Conservation (phyloP, 2,888 invertebrate species). For the Ochropleura plecta region DNA sequence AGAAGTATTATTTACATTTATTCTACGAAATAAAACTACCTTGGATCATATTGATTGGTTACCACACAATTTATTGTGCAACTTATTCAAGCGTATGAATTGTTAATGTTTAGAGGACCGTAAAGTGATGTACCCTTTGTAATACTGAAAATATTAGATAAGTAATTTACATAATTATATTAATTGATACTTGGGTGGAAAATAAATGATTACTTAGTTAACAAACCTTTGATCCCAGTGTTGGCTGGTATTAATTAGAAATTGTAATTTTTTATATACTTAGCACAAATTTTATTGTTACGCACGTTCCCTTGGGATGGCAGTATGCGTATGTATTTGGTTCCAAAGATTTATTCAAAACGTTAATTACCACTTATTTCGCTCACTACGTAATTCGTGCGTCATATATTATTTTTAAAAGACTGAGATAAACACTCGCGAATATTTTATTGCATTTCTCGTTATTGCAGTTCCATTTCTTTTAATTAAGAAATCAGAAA, state of each 20-base stretch:
- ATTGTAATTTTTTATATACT: slow-evolving; percentile 57
- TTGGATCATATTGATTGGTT: slow-evolving; percentile 64
- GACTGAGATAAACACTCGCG: slow-evolving; percentile 64
- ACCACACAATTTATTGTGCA: slow-evolving; percentile 58
- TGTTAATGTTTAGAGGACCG: slow-evolving; percentile 54
- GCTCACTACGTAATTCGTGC: slow-evolving; percentile 37
- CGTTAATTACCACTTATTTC: slow-evolving; percentile 52
- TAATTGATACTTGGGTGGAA: slow-evolving; percentile 36
- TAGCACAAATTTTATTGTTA: slow-evolving; percentile 62
- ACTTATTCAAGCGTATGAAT: slow-evolving; percentile 57
- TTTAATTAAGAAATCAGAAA: slow-evolving; percentile 57
- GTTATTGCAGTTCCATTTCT: slow-evolving; percentile 51
- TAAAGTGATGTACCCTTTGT: slow-evolving; percentile 44
- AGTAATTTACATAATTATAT: slow-evolving; percentile 22
- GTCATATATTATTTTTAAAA: slow-evolving; percentile 60
- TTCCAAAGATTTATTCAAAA: slow-evolving; percentile 67
- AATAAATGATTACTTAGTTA: slow-evolving; percentile 43
- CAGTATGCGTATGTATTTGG: slow-evolving; percentile 54
- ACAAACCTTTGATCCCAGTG: slow-evolving; percentile 58
- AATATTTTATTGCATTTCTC: slow-evolving; percentile 51
- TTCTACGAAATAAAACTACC: slow-evolving; percentile 68
- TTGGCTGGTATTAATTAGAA: slow-evolving; percentile 55
- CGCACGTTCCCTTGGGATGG: slow-evolving; percentile 26
- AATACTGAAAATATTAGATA: slow-evolving; percentile 31
- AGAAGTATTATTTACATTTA: slow-evolving; percentile 81